Percentiles rank a stretch among this genome's conserved stretches.
Conservation (phyloP, 1,140 invertebrate genomes). For the Drosophila repleta region DNA sequence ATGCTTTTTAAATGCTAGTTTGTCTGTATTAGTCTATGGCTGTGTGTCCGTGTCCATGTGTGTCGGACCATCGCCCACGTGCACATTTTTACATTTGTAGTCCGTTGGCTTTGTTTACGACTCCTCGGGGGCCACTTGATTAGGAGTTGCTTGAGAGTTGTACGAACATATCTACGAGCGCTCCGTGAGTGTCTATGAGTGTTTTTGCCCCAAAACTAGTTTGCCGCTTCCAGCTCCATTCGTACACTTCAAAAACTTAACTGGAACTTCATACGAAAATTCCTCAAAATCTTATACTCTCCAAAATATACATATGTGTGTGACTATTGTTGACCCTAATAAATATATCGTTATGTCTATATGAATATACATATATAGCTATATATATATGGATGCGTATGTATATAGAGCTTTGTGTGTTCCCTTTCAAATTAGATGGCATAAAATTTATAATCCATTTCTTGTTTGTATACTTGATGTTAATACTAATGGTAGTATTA, state of each 20-base stretch:
- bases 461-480: no score
- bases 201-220: not conserved
- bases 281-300: no score
- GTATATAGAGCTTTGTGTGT: no score
- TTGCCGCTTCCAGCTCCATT: conserved; percentile 3
- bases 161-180: conserved; percentile 48
- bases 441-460: no score
- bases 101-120: conserved; percentile 71
- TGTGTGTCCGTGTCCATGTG: conserved; percentile 2
- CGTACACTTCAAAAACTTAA: not conserved
- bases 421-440: no score
- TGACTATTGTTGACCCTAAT: no score
- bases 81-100: conserved; percentile 41
- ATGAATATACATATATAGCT: no score
- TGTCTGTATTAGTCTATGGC: conserved; percentile 10
- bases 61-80: conserved; percentile 24
- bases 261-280: no score
- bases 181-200: conserved; percentile 24
- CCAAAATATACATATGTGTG: no score
- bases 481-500: no score
- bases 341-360: no score
- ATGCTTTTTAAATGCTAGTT: not conserved
- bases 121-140: conserved; percentile 78
- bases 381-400: no score
- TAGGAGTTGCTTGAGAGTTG: conserved; percentile 76